Base-by-base conservation (phyloP, 2,113 vertebrate species). In the Coptodon bakossiorum region DNA sequence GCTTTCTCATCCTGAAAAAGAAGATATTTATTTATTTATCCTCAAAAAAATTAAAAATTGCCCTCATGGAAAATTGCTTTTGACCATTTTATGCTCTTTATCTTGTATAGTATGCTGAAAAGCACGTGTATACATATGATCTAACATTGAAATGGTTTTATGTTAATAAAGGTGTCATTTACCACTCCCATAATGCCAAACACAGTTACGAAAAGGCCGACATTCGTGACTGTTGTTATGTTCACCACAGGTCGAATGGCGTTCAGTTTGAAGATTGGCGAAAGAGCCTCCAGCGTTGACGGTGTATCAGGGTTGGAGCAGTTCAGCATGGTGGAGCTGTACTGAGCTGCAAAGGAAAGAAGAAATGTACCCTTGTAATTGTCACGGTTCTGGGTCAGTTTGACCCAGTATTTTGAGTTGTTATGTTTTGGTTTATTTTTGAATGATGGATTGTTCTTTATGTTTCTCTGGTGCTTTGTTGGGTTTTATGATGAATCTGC, bases 151-250 rank as follows among this genome's bases (percentile, higher is more conserved):
- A 19, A 13, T n/a, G 6, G 2, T 40, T 66, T 34, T 5, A 40
- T 5, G 0, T 10, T 12, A 17, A 22, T 48, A 11, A 66, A 40
- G 29, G 4, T 7, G 43, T 29, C 0, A 85, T 89, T 76, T 90
- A 96, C 96, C 93, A 96, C 95, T 5, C 92, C 96, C 48, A 96
- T 27, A 61, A 96, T 95, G 10, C 89, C 92, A 54, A 82, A 93
- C 54, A 96, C 38, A n/a, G 1, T 84, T 54, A 96, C 85, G 6
- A 1, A 1, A 14, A 94, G 22, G 68, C 2, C 13, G 53, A 92
- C 81, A 1, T 17, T 50, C 2, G 90, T 94, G 27, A 36, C 2
- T 3, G 54, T 91, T 29, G 91, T 90, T 2, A 27, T 1, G n/a
- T 94, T 56, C 31, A 45, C 3, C 1, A 94, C 92, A 8, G 94